Evolutionary conservation across 1,140 invertebrate species (phyloP), one percentile per base, ranked within the genome.

Genomic region (Paralvinella palmiformis): DNA sequence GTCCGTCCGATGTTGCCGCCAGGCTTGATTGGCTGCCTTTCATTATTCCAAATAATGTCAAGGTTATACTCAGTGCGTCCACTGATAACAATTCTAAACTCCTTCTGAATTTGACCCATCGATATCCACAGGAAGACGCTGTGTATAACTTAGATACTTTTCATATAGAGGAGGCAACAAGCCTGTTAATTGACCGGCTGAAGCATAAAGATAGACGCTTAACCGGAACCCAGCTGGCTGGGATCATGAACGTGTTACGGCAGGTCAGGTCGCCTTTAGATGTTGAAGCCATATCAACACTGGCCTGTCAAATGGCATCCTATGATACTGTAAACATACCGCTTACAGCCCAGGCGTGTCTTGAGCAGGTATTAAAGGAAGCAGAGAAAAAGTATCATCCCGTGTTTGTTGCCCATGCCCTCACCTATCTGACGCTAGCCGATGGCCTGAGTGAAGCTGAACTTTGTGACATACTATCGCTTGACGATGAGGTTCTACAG

Each of bases 251-350:
- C 31, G 70, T 70, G n/a, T 50, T 48, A 13, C n/a, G 31, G 29
- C 33, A 41, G 27, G 41, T 36, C 35, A 96, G 93, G 2, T 81
- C 98, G 50, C 95, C 96, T 0, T 94, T 99, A 41, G 98, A 97
- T 75, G 93, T 98, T 0, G 98, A 98, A 81, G 82, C 98, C 27
- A 93, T 98, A 0, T 80, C 78, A 68, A 79, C 80, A 65, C 93
- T 98, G 82, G 92, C 97, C 17, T 94, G 92, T 75, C 83, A 93
- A 61, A 98, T 96, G 96, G 87, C 93, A 55, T 96, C 94, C 64
- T 98, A 98, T 76, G 52, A 53, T 13, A 36, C 53, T 32, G 29
- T 62, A 6, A 29, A 45, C 15, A 37, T 66, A 17, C 44, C 50
- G 7, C 15, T n/a, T 6, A 36, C 45, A 33, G 27, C 48, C 22